Evolutionary conservation across 2,113 vertebrate species (phyloP).

Genomic region (Gymnogyps californianus): DNA sequence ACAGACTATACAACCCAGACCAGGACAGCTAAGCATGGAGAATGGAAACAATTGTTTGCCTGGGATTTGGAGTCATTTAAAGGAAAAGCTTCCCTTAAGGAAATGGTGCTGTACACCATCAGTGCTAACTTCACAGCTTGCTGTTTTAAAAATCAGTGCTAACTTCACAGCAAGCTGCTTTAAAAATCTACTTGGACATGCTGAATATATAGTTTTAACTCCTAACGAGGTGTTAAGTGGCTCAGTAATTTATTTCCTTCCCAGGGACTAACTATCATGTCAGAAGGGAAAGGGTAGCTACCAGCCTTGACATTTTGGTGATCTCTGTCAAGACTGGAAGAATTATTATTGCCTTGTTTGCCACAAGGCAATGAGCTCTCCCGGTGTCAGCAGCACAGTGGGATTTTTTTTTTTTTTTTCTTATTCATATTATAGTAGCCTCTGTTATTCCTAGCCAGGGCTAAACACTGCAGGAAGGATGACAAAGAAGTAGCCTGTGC

Average conservation of each 20-base stretch:
- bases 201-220: neutral
- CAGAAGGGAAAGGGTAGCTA: constrained; percentile 2
- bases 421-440: neutral
- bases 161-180: neutral
- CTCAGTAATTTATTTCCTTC: constrained; percentile 4
- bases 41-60: neutral
- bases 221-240: constrained; percentile 2
- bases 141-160: neutral
- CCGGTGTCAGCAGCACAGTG: neutral
- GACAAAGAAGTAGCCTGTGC: neutral
- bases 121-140: neutral
- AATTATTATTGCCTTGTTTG: neutral
- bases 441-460: neutral
- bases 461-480: neutral
- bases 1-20: neutral
- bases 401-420: neutral
- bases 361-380: neutral
- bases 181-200: neutral
- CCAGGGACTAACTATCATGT: neutral
- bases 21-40: neutral
- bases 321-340: neutral
- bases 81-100: neutral
- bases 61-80: neutral
- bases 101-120: neutral
- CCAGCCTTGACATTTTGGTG: neutral